Evolutionary conservation across 2,113 vertebrate genomes (phyloP).

Genomic region (Phalacrocorax carbo): DNA sequence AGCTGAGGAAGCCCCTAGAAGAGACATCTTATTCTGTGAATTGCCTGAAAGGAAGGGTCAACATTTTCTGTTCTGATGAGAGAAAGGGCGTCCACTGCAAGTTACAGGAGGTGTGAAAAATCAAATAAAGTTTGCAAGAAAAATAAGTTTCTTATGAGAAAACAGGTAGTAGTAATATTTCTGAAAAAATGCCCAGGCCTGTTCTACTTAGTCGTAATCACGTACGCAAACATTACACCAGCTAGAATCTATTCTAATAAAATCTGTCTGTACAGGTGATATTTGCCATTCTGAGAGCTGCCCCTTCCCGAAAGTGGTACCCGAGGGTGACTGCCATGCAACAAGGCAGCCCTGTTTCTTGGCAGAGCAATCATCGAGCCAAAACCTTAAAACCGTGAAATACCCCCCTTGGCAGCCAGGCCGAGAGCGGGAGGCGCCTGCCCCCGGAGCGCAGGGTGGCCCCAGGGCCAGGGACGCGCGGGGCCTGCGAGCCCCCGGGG

Average conservation of each 20-base stretch:
- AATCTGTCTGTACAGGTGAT: accelerated
- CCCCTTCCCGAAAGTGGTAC: too few relatives aligned
- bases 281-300: background rate
- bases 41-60: background rate
- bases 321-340: accelerated
- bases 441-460: too few relatives aligned
- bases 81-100: background rate
- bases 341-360: accelerated
- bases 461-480: too few relatives aligned
- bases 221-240: background rate
- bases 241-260: background rate
- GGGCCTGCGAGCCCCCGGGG: too few relatives aligned
- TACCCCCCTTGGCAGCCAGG: background rate
- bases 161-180: background rate
- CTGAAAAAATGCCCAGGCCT: background rate
- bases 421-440: background rate
- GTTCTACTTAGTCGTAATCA: background rate
- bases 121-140: background rate
- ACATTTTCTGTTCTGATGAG: background rate
- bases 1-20: background rate
- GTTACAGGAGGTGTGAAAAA: accelerated
- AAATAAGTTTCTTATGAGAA: background rate
- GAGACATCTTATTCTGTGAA: background rate
- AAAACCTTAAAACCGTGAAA: background rate
- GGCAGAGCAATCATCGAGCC: too few relatives aligned